Evolutionary conservation across 2,888 invertebrate genomes (phyloP).

Genomic region (Lasioglossum marginatum): DNA sequence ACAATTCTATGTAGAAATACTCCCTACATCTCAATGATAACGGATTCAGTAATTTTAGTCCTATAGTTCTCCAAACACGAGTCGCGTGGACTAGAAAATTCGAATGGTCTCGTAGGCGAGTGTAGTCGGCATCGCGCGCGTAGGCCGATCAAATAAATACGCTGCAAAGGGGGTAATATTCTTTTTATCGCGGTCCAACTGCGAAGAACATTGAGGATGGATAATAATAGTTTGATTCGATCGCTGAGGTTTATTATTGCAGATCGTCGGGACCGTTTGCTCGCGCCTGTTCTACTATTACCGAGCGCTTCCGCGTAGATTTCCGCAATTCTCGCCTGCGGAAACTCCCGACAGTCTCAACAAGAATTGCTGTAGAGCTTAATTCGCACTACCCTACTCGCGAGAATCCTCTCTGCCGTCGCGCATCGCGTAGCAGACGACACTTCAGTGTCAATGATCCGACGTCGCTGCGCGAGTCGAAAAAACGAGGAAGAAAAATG

Average conservation of each 20-base stretch:
- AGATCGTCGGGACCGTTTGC: neutral
- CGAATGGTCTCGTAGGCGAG: neutral
- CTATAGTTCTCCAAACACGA: neutral
- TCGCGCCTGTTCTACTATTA: neutral
- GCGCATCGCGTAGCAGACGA: neutral
- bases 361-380: neutral
- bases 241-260: neutral
- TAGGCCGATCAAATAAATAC: conserved; percentile 3
- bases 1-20: neutral
- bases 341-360: neutral
- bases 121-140: neutral
- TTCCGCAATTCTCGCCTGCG: neutral
- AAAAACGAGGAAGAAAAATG: neutral
- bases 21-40: neutral
- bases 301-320: neutral
- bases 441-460: conserved; percentile 14
- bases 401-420: neutral
- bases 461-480: neutral
- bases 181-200: neutral
- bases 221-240: conserved; percentile 12
- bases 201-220: neutral
- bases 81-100: neutral
- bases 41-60: too few relatives aligned
- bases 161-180: neutral
- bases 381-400: neutral